Base-by-base conservation (phyloP, 2,888 invertebrate genomes). In the Plagodis dolabraria region DNA sequence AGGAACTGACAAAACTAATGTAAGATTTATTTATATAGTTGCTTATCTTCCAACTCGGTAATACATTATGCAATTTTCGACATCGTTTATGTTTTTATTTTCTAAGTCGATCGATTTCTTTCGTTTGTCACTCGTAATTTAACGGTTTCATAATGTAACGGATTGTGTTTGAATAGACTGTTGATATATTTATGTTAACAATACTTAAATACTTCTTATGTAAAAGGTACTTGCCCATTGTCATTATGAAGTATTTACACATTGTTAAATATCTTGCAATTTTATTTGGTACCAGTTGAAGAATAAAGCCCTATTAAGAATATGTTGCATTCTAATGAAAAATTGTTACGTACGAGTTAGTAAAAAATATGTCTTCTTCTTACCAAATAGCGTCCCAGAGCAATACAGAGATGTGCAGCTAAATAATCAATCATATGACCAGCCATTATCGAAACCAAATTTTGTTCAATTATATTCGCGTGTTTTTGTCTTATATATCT, bases 1-100 rank as follows among this genome's bases (percentile, higher is more conserved):
- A 66, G 59, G 52, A 60, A 63, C 65, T 63, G 71, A 65, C 62
- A 63, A 72, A 71, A 70, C 57, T 57, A 67, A 64, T 67, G 56
- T 62, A 61, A 67, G 61, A 50, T 54, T 69, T 70, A 70, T 72
- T 70, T 73, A 67, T 51, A 55, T 52, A 36, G 54, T 51, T 76
- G 48, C 47, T 74, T 71, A 80, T 67, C 65, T 65, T 71, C 62
- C 57, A 53, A 49, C 69, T 4, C 67, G 60, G 64, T 68, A 46
- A 80, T 77, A 67, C 70, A 69, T 65, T 76, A 22, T 22, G 22
- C 22, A 22, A 69, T 58, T 60, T 52, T 36, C 36, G 36, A 36
- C 8, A 36, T 36, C 8, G 36, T 55, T 43, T 34, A 51, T 50
- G 35, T 50, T 63, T 60, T 68, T 52, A 53, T 55, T 63, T 47